Evolutionary conservation across 2,888 invertebrate genomes (phyloP).

Genomic region (Cataglyphis rosenhaueri): DNA sequence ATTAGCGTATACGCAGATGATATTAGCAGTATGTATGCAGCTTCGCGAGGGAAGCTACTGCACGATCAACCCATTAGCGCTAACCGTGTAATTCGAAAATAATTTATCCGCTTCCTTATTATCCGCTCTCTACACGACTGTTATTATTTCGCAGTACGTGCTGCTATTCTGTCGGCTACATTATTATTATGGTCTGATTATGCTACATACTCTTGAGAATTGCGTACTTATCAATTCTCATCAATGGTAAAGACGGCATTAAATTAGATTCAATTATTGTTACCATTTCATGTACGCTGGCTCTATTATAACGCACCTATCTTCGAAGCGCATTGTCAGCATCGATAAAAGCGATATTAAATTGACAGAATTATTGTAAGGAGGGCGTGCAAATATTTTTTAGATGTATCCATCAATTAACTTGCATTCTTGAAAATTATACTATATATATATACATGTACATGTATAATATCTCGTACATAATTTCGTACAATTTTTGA

Average conservation of each 20-base stretch:
- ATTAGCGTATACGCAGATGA: slow-evolving; percentile 17
- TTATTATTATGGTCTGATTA: slow-evolving; percentile 50
- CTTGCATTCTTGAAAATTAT: background rate
- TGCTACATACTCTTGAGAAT: slow-evolving; percentile 22
- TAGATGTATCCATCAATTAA: background rate
- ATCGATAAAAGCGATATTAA: slow-evolving; percentile 12
- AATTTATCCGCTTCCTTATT: slow-evolving; percentile 56
- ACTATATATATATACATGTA: background rate
- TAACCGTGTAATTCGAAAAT: slow-evolving; percentile 56
- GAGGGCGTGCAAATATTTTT: slow-evolving; percentile 10
- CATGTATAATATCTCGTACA: no score
- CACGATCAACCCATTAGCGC: slow-evolving; percentile 52
- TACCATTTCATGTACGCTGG: slow-evolving; percentile 20
- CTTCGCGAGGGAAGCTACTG: slow-evolving; percentile 32
- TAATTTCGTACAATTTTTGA: slow-evolving; percentile 46
- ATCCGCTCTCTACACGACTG: slow-evolving; percentile 39
- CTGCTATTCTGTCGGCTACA: slow-evolving; percentile 37
- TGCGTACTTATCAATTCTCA: slow-evolving; percentile 50
- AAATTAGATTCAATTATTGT: slow-evolving; percentile 49
- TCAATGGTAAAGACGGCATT: slow-evolving; percentile 43
- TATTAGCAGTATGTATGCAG: background rate
- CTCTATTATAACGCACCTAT: slow-evolving; percentile 27
- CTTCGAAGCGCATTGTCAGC: slow-evolving; percentile 25
- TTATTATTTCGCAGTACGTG: slow-evolving; percentile 47
- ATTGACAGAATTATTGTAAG: slow-evolving; percentile 29